phyloP scores from a whole-genome alignment of 2,113 vertebrate genomes.

The Hyaena hyaena region DNA sequence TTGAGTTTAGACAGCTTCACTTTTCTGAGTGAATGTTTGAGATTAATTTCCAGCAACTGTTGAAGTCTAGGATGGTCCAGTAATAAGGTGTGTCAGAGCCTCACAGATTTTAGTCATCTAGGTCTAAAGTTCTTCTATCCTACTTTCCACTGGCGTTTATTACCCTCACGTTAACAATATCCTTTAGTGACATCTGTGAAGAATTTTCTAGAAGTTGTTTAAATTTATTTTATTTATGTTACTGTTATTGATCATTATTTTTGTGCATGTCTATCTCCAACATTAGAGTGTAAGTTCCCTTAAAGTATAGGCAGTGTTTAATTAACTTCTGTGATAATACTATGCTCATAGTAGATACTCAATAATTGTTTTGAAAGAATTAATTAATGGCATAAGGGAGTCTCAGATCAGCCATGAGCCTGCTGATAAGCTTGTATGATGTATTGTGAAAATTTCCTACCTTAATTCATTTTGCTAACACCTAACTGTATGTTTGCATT shows the following conservation, averaged over 20 bases:
- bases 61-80: not conserved
- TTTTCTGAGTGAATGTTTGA: not conserved
- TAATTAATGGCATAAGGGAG: not conserved
- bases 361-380: not conserved
- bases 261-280: not conserved
- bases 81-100: not conserved
- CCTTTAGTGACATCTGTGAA: not conserved
- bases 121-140: not conserved
- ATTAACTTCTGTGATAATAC: not conserved
- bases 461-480: not conserved
- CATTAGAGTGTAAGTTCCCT: not conserved
- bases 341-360: not conserved
- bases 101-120: constrained; percentile 9
- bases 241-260: not conserved
- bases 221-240: not conserved
- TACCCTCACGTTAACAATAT: not conserved
- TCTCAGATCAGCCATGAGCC: not conserved
- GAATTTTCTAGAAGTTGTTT: not conserved
- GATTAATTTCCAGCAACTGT: not conserved
- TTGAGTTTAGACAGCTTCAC: not conserved
- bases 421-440: not conserved
- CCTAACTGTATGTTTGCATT: not conserved
- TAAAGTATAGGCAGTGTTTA: not conserved
- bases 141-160: not conserved
- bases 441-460: not conserved